These are phyloP conservation scores for Papilio elwesi DNA, from an alignment of 2,888 invertebrate species.

Conservation along the genomic window DNA sequence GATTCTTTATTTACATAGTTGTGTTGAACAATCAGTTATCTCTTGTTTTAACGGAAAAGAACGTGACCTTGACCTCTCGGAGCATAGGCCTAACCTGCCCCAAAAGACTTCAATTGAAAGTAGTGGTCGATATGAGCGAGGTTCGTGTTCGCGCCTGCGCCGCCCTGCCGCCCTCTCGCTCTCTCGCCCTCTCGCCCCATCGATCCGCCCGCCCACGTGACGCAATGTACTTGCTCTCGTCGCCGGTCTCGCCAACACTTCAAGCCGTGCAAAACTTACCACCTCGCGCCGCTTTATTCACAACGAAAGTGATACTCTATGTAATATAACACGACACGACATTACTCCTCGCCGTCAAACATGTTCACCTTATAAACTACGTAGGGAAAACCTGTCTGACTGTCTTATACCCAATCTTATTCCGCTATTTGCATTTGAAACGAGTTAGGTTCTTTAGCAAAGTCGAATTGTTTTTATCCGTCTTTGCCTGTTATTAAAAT, in stretches of 20 bases:
- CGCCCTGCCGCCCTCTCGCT: not conserved
- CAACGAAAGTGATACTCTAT: conserved; percentile 33
- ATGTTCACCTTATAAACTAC: conserved; percentile 30
- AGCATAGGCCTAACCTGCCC: conserved; percentile 84
- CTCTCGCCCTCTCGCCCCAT: conserved; percentile 54
- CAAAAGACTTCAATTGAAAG: conserved; percentile 79
- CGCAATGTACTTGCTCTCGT: conserved; percentile 72
- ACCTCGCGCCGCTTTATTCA: conserved; percentile 22
- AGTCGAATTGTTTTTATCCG: conserved; percentile 17
- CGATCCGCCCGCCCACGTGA: conserved; percentile 82
- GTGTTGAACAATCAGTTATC: conserved; percentile 17
- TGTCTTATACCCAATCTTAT: conserved; percentile 32
- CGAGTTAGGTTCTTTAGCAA: conserved; percentile 11
- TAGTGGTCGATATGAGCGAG: conserved; percentile 77
- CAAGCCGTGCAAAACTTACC: conserved; percentile 37
- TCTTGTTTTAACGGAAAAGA: conserved; percentile 53
- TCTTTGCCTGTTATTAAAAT: conserved; percentile 6
- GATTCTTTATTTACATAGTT: not conserved
- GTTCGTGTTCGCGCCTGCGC: conserved; percentile 77
- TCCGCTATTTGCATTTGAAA: conserved; percentile 29
- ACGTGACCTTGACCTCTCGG: conserved; percentile 82
- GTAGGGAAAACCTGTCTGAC: conserved; percentile 24
- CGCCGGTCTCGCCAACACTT: conserved; percentile 71
- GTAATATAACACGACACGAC: conserved; percentile 22
- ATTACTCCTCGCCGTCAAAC: conserved; percentile 20